Percentiles rank a stretch among this genome's conserved stretches.
Evolutionary conservation across 2,888 invertebrate genomes (phyloP).

Genomic region (Thymelicus lineola): DNA sequence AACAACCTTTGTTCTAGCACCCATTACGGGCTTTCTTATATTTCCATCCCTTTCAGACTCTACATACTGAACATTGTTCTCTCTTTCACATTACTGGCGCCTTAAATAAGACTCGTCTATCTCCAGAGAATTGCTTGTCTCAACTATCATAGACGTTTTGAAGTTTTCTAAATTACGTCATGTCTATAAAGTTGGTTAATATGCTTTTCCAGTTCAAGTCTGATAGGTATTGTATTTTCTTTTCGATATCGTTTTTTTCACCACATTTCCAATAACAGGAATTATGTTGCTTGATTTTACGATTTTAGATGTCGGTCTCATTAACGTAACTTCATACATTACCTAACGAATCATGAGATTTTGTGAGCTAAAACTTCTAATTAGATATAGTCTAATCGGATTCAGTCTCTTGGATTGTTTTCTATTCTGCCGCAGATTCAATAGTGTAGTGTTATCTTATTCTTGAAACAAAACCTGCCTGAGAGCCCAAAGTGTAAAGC

Average conservation of each 20-base stretch:
- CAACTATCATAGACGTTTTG: background rate
- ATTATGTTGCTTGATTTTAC: no score
- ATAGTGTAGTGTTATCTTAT: background rate
- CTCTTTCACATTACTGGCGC: constrained; percentile 16
- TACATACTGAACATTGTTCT: background rate
- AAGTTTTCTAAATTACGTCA: background rate
- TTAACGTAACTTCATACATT: no score
- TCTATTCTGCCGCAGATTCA: no score
- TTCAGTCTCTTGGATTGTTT: background rate
- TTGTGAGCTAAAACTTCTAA: no score
- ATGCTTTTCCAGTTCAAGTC: no score
- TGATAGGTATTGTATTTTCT: no score
- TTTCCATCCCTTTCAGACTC: constrained; percentile 13
- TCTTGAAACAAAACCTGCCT: background rate
- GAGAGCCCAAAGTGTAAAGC: background rate
- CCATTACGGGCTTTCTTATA: constrained; percentile 5
- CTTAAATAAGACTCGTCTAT: constrained; percentile 8
- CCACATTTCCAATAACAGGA: no score
- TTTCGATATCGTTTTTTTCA: no score
- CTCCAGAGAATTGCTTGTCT: background rate
- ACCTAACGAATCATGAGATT: no score
- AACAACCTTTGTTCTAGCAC: constrained; percentile 30
- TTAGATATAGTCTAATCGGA: background rate
- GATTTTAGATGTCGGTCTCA: no score
- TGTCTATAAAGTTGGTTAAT: no score